Conservation (phyloP, 1,140 invertebrate species). For the Pteromalus puparum region DNA sequence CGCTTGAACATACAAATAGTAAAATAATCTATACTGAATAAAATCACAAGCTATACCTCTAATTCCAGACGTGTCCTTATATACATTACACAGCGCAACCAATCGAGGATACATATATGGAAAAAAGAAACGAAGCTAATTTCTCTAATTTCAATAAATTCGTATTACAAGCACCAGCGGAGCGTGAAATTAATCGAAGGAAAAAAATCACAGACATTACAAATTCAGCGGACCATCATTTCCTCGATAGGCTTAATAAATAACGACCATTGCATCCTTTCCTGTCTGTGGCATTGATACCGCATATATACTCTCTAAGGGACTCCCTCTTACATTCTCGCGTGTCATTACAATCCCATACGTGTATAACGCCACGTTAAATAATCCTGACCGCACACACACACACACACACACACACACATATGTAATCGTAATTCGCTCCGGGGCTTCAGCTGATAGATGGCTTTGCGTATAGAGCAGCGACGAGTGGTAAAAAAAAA, state of each 20-base stretch:
- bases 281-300: slow-evolving; percentile 50
- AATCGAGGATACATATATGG: no score
- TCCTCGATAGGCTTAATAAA: slow-evolving; percentile 46
- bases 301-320: neutral
- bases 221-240: slow-evolving; percentile 45
- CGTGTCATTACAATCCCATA: slow-evolving; percentile 32
- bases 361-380: neutral
- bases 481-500: neutral
- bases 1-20: no score
- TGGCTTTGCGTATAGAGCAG: no score
- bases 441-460: neutral
- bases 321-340: neutral
- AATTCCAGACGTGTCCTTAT: no score
- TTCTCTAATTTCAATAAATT: slow-evolving; percentile 28
- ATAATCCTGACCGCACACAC: slow-evolving; percentile 26
- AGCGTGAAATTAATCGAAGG: slow-evolving; percentile 38
- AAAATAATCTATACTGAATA: no score
- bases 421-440: neutral
- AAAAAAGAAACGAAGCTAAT: neutral
- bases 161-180: neutral
- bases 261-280: slow-evolving; percentile 39
- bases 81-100: no score
- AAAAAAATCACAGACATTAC: slow-evolving; percentile 35
- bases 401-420: neutral
- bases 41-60: no score